Evolutionary conservation across 1,140 invertebrate genomes (phyloP).

Genomic region (Goniozus legneri): DNA sequence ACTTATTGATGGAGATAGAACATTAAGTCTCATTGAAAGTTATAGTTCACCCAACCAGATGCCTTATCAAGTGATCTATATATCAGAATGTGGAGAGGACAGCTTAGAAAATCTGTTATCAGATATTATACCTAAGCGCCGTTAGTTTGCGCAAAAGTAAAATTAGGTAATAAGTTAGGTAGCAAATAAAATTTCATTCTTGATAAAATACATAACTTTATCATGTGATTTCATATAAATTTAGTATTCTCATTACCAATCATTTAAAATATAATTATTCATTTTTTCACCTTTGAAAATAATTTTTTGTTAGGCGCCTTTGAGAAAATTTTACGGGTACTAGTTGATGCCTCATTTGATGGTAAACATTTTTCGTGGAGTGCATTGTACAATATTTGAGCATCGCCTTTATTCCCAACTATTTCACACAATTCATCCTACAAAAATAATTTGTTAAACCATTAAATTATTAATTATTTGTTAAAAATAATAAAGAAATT

Average conservation of each 20-base stretch:
- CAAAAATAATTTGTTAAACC: conserved; percentile 1
- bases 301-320: conserved; percentile 38
- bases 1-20: conserved; percentile 54
- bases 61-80: conserved; percentile 45
- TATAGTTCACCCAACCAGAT: conserved; percentile 53
- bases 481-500: conserved; percentile 9
- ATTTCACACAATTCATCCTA: conserved; percentile 65
- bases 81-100: conserved; percentile 43
- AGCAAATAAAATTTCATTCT: too few species aligned
- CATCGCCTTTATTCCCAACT: conserved; percentile 64
- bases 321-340: conserved; percentile 15
- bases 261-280: conserved; percentile 9
- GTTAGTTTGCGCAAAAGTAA: too few species aligned
- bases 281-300: conserved; percentile 40
- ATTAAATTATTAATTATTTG: conserved; percentile 1
- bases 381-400: conserved; percentile 60
- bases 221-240: too few species aligned
- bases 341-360: conserved; percentile 35
- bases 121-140: too few species aligned
- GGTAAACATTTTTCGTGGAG: conserved; percentile 60
- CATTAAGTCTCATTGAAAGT: conserved; percentile 52
- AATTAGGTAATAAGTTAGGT: too few species aligned
- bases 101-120: too few species aligned
- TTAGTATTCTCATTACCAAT: too few species aligned
- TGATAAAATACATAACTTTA: too few species aligned